These are phyloP conservation scores for Brenthis hecate DNA, from an alignment of 2,888 invertebrate species.

Conservation along the genomic window DNA sequence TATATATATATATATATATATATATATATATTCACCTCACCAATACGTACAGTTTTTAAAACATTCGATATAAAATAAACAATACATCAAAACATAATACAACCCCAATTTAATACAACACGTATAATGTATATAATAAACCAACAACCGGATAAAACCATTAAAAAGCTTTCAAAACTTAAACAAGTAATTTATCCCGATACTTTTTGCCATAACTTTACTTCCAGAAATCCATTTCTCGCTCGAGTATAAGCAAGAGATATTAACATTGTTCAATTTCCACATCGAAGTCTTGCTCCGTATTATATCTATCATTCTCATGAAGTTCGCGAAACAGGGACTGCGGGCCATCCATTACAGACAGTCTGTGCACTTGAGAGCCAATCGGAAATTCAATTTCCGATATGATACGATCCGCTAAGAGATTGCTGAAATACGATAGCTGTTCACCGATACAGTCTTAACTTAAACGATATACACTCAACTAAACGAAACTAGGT, in stretches of 20 bases:
- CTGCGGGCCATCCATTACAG: constrained; percentile 61
- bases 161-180: constrained; percentile 21
- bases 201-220: constrained; percentile 25
- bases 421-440: constrained; percentile 70
- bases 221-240: constrained; percentile 29
- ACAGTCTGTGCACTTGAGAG: constrained; percentile 54
- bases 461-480: constrained; percentile 43
- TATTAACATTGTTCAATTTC: constrained; percentile 52
- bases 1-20: too few species aligned
- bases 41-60: too few species aligned
- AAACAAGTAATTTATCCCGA: constrained; percentile 17
- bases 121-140: neutral
- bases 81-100: too few species aligned
- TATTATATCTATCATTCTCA: constrained; percentile 61
- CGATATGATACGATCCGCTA: constrained; percentile 68
- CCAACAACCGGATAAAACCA: constrained; percentile 9
- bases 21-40: too few species aligned
- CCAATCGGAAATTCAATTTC: constrained; percentile 79
- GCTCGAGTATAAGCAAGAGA: constrained; percentile 21
- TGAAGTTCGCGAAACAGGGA: constrained; percentile 55
- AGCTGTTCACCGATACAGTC: constrained; percentile 49
- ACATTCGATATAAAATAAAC: too few species aligned
- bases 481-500: constrained; percentile 33
- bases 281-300: constrained; percentile 44
- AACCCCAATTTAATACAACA: neutral